Evolutionary conservation across 2,888 invertebrate species (phyloP).

Genomic region (Fissipunctia ypsillon): DNA sequence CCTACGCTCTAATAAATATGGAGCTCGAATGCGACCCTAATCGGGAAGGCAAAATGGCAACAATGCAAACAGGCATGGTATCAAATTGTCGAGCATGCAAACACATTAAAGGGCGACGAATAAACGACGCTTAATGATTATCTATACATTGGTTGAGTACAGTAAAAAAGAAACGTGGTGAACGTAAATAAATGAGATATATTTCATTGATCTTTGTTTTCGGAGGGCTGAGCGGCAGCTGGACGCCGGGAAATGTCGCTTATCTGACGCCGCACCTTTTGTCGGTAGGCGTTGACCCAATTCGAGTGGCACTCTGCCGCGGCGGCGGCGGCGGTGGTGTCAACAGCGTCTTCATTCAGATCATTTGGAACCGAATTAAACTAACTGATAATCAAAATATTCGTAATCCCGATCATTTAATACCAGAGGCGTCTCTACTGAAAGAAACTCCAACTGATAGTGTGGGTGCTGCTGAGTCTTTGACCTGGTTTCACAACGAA

Average conservation of each 20-base stretch:
- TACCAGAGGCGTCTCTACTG: constrained; percentile 1
- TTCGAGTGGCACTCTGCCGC: constrained; percentile 84
- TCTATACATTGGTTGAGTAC: constrained; percentile 82
- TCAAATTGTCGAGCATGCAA: constrained; percentile 88
- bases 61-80: constrained; percentile 89
- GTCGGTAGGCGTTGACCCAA: constrained; percentile 89
- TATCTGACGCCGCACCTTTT: constrained; percentile 90
- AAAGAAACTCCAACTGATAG: constrained; percentile 26
- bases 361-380: constrained; percentile 74
- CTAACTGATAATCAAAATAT: constrained; percentile 50
- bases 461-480: not conserved
- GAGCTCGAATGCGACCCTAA: constrained; percentile 89
- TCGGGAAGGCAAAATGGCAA: constrained; percentile 89
- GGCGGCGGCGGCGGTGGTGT: constrained; percentile 74
- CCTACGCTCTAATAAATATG: constrained; percentile 89
- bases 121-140: constrained; percentile 87
- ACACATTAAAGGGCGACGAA: constrained; percentile 87
- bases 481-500: constrained; percentile 55
- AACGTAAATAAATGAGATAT: constrained; percentile 86
- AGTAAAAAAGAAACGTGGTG: constrained; percentile 77
- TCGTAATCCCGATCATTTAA: constrained; percentile 49
- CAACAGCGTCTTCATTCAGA: constrained; percentile 81
- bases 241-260: constrained; percentile 87
- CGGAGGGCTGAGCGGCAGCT: constrained; percentile 84
- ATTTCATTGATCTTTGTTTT: constrained; percentile 88